Percentiles rank a stretch among this genome's conserved stretches.
Conservation (phyloP, 2,113 vertebrate genomes). For the Gymnogyps californianus region DNA sequence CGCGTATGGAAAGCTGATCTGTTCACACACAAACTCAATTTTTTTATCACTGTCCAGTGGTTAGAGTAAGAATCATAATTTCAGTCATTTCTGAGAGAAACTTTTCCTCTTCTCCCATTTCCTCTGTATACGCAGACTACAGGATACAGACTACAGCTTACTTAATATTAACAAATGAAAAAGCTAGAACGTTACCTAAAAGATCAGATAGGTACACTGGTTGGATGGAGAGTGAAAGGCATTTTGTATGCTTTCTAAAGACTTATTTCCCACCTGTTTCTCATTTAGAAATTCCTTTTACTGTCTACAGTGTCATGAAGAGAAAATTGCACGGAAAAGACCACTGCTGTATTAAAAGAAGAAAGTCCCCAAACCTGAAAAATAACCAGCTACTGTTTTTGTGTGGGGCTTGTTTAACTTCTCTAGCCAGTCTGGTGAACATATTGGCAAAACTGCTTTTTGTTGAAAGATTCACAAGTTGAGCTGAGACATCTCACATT, state of each 20-base stretch:
- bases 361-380: not conserved
- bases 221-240: not conserved
- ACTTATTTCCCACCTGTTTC: not conserved
- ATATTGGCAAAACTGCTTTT: not conserved
- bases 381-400: not conserved
- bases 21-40: not conserved
- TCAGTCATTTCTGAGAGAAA: not conserved
- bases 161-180: not conserved
- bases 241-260: not conserved
- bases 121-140: not conserved
- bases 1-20: not conserved
- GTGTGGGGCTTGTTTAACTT: not conserved
- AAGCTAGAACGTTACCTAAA: not conserved
- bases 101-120: rapidly evolving
- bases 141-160: not conserved
- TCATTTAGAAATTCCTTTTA: not conserved
- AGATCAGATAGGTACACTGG: not conserved
- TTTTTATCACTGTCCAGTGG: not conserved
- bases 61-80: not conserved
- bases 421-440: not conserved
- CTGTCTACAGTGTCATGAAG: not conserved
- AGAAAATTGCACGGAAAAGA: not conserved
- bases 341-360: not conserved
- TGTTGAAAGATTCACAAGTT: not conserved
- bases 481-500: not conserved